A percentile compares a stretch with the other conserved stretches of the same genome.
These are phyloP conservation scores for Rhingia rostrata DNA, from an alignment of 2,888 invertebrate species.

Conservation along the genomic window DNA sequence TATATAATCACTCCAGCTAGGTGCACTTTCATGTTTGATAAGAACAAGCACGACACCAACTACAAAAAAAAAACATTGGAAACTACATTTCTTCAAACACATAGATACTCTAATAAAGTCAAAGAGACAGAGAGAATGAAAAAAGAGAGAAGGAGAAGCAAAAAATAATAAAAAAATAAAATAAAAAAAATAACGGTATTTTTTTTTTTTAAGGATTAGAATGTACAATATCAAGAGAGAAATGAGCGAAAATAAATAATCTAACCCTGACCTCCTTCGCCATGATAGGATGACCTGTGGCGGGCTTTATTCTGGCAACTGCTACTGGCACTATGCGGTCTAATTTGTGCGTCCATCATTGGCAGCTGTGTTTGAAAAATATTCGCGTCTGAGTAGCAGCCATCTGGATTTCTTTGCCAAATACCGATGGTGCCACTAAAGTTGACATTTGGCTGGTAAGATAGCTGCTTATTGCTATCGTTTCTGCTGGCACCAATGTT, in stretches of 20 bases:
- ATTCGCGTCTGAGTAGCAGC: constrained; percentile 19
- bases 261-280: constrained; percentile 70
- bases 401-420: background rate
- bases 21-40: background rate
- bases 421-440: background rate
- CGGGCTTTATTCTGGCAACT: constrained; percentile 44
- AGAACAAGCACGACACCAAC: background rate
- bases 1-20: no score
- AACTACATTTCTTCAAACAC: background rate
- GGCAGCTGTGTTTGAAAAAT: constrained; percentile 32
- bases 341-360: constrained; percentile 42
- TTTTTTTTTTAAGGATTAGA: constrained; percentile 23
- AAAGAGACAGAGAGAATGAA: constrained; percentile 15
- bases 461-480: background rate
- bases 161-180: constrained; percentile 15
- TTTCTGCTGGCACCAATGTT: constrained; percentile 1
- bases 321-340: constrained; percentile 38
- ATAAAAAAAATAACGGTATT: constrained; percentile 4
- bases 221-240: constrained; percentile 30
- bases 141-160: constrained; percentile 20
- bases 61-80: background rate
- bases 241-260: constrained; percentile 38
- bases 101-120: background rate
- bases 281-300: constrained; percentile 69
- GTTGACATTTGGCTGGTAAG: background rate